Base-by-base conservation (phyloP, 1,140 invertebrate species). In the Sycobia sp. region DNA sequence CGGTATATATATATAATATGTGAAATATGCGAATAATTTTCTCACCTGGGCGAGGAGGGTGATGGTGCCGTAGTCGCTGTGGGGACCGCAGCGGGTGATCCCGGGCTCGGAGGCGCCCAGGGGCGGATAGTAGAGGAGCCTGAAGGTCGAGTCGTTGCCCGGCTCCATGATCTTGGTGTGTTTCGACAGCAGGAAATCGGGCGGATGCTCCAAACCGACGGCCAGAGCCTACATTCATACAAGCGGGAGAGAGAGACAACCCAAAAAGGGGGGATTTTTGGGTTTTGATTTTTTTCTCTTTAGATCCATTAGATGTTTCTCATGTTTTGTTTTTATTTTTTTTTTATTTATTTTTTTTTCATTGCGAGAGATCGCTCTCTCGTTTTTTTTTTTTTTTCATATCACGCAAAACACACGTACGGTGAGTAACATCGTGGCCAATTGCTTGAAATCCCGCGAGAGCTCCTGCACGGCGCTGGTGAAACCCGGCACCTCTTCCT, bases 11-110 rank as follows among this genome's bases (percentile, higher is more conserved):
- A n/a, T n/a, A n/a, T n/a, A n/a, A n/a, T n/a, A n/a, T n/a, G n/a
- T 7, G 29, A 32, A 32, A 11, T 11, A 7, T 32, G 29, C 29
- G 29, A 4, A 11, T 4, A 11, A 11, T 32, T 11, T 32, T 11
- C 5, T 32, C 11, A 73, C 85, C 80, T 91, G 90, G 43, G 88
- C 86, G 27, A 91, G 77, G 47, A 92, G 78, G 25, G 90, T 91
- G 73, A 92, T 87, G 27, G 89, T 90, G 61, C 90, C 90, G 65
- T 88, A 88, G 74, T 91, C 90, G 14, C 87, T 85, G 69, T 90
- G 89, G 2, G 88, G 85, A 0, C 88, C 88, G 68, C 88, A 91
- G 43, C 89, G 83, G 22, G 86, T 86, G 64, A 87, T 80, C 36
- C 82, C 84, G 61, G 73, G 72, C 65, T 64, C 76, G 41, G 75